These are phyloP conservation scores for Pemphredon lugubris DNA, from an alignment of 2,888 invertebrate genomes.

Conservation along the genomic window DNA sequence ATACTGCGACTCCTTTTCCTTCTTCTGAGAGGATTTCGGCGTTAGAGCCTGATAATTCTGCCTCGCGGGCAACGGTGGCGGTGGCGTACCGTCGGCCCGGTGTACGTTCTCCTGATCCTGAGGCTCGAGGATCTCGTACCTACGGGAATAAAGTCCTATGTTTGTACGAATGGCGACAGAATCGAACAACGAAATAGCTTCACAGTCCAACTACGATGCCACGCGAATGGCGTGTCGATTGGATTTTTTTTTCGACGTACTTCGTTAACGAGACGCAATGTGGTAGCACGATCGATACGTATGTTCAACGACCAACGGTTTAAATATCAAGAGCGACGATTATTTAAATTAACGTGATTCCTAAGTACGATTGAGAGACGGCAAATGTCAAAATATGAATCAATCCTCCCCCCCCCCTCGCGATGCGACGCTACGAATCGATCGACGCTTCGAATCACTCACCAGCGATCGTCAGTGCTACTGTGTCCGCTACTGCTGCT, in stretches of 20 bases:
- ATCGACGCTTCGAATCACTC: slow-evolving; percentile 55
- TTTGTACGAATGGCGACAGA: neutral
- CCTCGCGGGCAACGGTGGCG: slow-evolving; percentile 83
- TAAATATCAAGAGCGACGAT: too few relatives aligned
- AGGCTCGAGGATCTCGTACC: slow-evolving; percentile 83
- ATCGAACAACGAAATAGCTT: neutral
- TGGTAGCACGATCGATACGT: too few relatives aligned
- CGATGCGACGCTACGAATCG: too few relatives aligned
- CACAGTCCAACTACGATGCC: too few relatives aligned
- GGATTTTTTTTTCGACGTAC: too few relatives aligned
- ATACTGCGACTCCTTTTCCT: slow-evolving; percentile 76
- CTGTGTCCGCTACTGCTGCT: slow-evolving; percentile 86
- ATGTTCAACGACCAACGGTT: too few relatives aligned
- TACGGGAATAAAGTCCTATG: slow-evolving; percentile 27
- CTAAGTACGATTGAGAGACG: too few relatives aligned
- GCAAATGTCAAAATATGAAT: too few relatives aligned
- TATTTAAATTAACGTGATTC: too few relatives aligned
- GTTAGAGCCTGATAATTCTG: slow-evolving; percentile 73
- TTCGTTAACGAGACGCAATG: too few relatives aligned
- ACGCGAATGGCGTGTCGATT: too few relatives aligned
- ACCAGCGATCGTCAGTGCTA: slow-evolving; percentile 86
- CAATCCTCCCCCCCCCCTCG: too few relatives aligned
- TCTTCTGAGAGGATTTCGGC: slow-evolving; percentile 69
- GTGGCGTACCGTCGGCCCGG: slow-evolving; percentile 81
- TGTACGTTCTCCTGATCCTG: slow-evolving; percentile 78